phyloP scores from a whole-genome alignment of 2,797 vertebrate genomes.

The Phataginus tricuspis region DNA sequence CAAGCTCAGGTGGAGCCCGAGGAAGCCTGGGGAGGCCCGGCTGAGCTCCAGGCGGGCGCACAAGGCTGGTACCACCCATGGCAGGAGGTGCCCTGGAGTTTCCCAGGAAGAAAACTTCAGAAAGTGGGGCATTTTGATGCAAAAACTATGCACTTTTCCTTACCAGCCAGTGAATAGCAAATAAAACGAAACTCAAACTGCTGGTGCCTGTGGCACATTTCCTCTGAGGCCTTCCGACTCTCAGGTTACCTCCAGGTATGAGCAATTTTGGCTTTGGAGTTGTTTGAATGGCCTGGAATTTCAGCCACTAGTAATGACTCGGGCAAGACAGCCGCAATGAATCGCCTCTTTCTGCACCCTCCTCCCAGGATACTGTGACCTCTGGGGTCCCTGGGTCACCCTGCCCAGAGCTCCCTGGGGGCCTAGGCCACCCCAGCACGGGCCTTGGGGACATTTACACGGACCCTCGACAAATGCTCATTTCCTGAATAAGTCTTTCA shows the following conservation, averaged over 20 bases:
- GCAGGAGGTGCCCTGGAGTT: fast-evolving
- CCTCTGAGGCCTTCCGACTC: fast-evolving
- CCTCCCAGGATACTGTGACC: fast-evolving
- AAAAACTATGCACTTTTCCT: fast-evolving
- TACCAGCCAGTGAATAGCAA: fast-evolving
- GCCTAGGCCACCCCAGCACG: background rate
- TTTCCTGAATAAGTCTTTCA: fast-evolving
- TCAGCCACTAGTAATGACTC: fast-evolving
- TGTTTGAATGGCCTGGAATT: background rate
- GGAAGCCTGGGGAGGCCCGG: background rate
- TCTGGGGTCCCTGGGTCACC: fast-evolving
- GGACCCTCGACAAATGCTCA: fast-evolving
- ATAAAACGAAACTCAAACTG: fast-evolving
- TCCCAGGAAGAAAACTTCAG: fast-evolving
- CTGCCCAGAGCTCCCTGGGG: fast-evolving
- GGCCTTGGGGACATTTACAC: background rate
- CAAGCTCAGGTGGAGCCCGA: fast-evolving
- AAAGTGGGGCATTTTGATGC: fast-evolving
- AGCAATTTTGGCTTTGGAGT: fast-evolving
- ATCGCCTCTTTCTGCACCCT: background rate
- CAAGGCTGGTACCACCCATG: background rate
- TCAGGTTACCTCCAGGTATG: fast-evolving
- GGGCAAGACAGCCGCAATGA: fast-evolving
- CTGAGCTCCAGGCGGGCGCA: fast-evolving
- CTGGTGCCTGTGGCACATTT: fast-evolving